These are phyloP conservation scores for Chydorus sphaericus DNA, from an alignment of 2,888 invertebrate species.

Conservation along the genomic window DNA sequence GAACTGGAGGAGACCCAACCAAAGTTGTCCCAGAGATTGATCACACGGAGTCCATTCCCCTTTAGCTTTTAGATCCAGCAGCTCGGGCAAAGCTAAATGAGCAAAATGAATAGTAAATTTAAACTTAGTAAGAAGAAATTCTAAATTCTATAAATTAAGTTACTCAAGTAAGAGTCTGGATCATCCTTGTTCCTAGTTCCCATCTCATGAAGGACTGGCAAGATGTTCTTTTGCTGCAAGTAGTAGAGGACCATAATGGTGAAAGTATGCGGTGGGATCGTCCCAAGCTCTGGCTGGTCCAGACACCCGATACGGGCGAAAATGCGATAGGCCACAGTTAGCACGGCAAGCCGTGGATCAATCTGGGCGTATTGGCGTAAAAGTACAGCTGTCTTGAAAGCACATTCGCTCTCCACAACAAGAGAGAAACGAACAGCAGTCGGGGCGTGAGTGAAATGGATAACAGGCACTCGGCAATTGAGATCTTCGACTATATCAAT, in stretches of 20 bases:
- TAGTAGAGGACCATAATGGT: conserved; percentile 35
- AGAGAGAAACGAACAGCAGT: conserved; percentile 24
- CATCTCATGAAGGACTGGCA: conserved; percentile 34
- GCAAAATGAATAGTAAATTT: not conserved
- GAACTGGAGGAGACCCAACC: conserved; percentile 28
- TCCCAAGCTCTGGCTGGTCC: conserved; percentile 33
- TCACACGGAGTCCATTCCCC: conserved; percentile 18
- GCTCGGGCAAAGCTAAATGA: not conserved
- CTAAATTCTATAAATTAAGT: conserved; percentile 5
- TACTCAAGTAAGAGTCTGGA: conserved; percentile 19
- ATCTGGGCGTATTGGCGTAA: conserved; percentile 24
- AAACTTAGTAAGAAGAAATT: not conserved
- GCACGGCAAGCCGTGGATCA: conserved; percentile 25
- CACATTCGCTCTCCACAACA: conserved; percentile 26
- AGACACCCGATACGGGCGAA: conserved; percentile 21
- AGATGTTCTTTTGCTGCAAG: conserved; percentile 31
- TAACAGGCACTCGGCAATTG: not conserved
- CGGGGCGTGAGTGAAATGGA: not conserved
- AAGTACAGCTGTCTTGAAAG: conserved; percentile 23
- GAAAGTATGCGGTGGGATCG: conserved; percentile 34
- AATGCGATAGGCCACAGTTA: conserved; percentile 21
- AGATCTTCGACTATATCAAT: not conserved
- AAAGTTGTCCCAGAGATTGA: conserved; percentile 26
- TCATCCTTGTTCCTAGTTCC: conserved; percentile 13
- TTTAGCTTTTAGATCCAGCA: not conserved